Evolutionary conservation across 2,888 invertebrate genomes (phyloP).

Genomic region (Cheiracanthium punctorium): DNA sequence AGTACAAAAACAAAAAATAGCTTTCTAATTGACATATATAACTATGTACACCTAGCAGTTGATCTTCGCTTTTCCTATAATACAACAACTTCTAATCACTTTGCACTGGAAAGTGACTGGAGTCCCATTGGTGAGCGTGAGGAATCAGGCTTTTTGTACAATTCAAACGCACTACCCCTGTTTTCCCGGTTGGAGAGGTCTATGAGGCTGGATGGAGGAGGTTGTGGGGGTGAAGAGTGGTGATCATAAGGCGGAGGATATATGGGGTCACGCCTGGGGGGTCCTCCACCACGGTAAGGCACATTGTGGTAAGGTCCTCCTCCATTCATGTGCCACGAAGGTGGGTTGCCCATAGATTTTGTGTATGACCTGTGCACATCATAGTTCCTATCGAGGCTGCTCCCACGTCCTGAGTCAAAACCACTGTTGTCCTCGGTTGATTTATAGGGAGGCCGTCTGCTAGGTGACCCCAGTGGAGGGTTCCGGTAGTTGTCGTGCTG

Average conservation of each 20-base stretch:
- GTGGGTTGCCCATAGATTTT: constrained; percentile 42
- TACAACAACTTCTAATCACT: constrained; percentile 25
- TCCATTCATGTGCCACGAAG: constrained; percentile 55
- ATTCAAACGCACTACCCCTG: constrained; percentile 94
- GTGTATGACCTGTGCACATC: constrained; percentile 70
- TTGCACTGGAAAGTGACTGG: constrained; percentile 25
- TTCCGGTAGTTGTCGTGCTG: constrained; percentile 44
- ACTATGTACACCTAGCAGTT: background rate
- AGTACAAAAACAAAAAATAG: background rate
- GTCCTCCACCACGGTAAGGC: constrained; percentile 62
- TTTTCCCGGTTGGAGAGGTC: constrained; percentile 92
- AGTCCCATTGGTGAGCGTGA: constrained; percentile 75
- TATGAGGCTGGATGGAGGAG: constrained; percentile 77
- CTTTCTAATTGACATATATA: background rate
- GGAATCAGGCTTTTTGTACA: constrained; percentile 91
- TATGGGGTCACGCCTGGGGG: constrained; percentile 76
- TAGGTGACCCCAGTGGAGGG: constrained; percentile 52
- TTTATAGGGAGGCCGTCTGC: constrained; percentile 16
- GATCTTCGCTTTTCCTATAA: no score
- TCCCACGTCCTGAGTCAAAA: constrained; percentile 78
- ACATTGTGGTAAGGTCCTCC: constrained; percentile 72
- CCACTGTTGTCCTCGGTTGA: constrained; percentile 74
- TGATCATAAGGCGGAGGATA: constrained; percentile 74
- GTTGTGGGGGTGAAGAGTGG: constrained; percentile 74
- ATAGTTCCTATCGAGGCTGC: constrained; percentile 78